Evolutionary conservation across 2,888 invertebrate species (phyloP), one percentile per base, ranked within the genome.

Genomic region (Ashinkailepas kermadecensis): DNA sequence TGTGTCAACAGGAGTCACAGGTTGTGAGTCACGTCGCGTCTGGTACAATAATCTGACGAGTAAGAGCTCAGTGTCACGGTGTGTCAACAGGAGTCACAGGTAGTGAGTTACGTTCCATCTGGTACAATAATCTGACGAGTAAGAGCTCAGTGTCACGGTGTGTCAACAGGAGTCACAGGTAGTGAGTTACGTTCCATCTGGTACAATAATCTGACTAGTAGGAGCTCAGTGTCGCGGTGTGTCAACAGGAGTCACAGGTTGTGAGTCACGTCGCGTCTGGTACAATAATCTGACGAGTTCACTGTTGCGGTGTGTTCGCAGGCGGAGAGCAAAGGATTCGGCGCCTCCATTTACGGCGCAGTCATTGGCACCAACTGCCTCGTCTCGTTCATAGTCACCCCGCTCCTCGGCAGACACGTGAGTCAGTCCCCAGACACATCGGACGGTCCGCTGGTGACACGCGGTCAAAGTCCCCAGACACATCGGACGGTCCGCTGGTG

Each of bases 351-450:
- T 23, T 86, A 86, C 82, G 86, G 86, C 11, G 83, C 85, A 65
- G 85, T 86, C 58, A 85, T 86, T 70, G 86, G 86, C 62, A 85
- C 85, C 57, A 86, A 86, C 81, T 86, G 86, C 78, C 84, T 86
- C 57, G 85, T 85, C 11, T 84, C 86, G n/a, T 86, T 86, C 84
- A 58, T 86, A 3, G 83, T 85, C 18, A 86, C 86, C 10, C 86
- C 86, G 12, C 70, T 85, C 57, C 83, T 86, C 82, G 86, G 86
- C 65, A 85, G 85, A 82, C 82, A 86, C 65, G 86, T 86, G 82
- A 84, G 56, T 54, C 15, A n/a, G n/a, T n/a, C n/a, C n/a, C n/a
- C n/a, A n/a, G 4, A 39, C 39, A 39, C 39, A 39, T 39, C 39
- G 39, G 39, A 39, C 39, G 4, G 39, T 39, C 39, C 4, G 39